phyloP scores from a whole-genome alignment of 2,113 vertebrate genomes.

The Typhlomys cinereus region DNA sequence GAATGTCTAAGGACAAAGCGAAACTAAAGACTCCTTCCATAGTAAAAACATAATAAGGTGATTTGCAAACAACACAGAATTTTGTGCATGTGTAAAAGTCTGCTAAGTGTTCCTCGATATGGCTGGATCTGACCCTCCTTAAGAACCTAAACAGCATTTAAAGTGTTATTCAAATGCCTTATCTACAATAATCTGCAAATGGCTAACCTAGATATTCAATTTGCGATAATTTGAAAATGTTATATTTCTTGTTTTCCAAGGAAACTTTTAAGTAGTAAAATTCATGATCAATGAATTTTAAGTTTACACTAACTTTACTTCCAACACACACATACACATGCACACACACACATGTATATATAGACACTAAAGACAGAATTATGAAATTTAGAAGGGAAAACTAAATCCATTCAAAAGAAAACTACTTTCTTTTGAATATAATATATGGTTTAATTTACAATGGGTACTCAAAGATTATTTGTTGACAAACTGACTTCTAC shows the following conservation, averaged over 20 bases:
- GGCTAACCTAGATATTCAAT: not conserved
- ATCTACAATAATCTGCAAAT: slow-evolving; percentile 26
- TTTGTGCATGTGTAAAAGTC: not conserved
- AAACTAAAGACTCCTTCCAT: not conserved
- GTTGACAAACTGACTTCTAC: slow-evolving; percentile 60
- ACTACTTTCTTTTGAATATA: slow-evolving; percentile 49
- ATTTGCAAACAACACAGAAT: not conserved
- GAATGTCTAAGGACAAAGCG: not conserved
- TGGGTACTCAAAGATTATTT: slow-evolving; percentile 41
- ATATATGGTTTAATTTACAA: slow-evolving; percentile 52
- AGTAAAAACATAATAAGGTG: not conserved
- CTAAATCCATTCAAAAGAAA: slow-evolving; percentile 53
- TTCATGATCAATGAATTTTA: slow-evolving; percentile 18
- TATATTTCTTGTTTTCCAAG: not conserved
- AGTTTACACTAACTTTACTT: not conserved
- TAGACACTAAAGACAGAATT: not conserved
- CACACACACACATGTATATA: not conserved
- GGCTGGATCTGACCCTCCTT: not conserved
- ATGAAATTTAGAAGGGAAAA: slow-evolving; percentile 54
- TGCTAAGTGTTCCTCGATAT: slow-evolving; percentile 12
- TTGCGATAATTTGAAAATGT: slow-evolving; percentile 2
- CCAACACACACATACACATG: not conserved
- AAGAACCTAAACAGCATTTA: not conserved
- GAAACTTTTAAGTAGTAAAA: not conserved
- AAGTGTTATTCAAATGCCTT: not conserved